A percentile compares a stretch with the other conserved stretches of the same genome.
Evolutionary conservation across 2,113 vertebrate species (phyloP).

Genomic region (Paraplagusia blochii): DNA sequence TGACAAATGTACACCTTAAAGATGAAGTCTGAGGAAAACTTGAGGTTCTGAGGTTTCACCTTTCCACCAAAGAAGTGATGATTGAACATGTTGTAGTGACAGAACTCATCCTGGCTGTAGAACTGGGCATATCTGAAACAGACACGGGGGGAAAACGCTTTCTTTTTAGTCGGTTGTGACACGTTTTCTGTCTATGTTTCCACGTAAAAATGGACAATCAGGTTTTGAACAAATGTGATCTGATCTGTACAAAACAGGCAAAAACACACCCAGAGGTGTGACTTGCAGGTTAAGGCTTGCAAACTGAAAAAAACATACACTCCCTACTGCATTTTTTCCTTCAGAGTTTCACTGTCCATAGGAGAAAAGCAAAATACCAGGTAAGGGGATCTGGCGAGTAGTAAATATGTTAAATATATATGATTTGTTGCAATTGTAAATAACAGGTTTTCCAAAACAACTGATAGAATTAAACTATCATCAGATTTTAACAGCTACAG

Average conservation of each 20-base stretch:
- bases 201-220: background rate
- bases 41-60: slow-evolving; percentile 71
- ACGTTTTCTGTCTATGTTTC: background rate
- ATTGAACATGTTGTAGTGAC: slow-evolving; percentile 99
- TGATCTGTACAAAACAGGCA: background rate
- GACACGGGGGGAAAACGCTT: background rate
- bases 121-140: slow-evolving; percentile 90
- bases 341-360: slow-evolving; percentile 16
- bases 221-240: slow-evolving; percentile 15
- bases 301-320: slow-evolving; percentile 18
- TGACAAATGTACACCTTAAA: background rate
- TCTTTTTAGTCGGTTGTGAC: too few relatives aligned
- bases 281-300: slow-evolving; percentile 45
- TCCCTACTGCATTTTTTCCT: background rate
- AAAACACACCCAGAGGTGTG: slow-evolving; percentile 3
- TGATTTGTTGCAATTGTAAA: background rate
- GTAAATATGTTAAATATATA: background rate
- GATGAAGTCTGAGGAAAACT: background rate
- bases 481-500: background rate
- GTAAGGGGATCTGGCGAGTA: slow-evolving; percentile 18
- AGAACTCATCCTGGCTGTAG: slow-evolving; percentile 87
- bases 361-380: background rate
- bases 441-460: background rate
- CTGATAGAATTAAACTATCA: background rate
- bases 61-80: slow-evolving; percentile 92